These are phyloP conservation scores for Choristoneura rosaceana DNA, from an alignment of 2,888 invertebrate species.

Conservation along the genomic window DNA sequence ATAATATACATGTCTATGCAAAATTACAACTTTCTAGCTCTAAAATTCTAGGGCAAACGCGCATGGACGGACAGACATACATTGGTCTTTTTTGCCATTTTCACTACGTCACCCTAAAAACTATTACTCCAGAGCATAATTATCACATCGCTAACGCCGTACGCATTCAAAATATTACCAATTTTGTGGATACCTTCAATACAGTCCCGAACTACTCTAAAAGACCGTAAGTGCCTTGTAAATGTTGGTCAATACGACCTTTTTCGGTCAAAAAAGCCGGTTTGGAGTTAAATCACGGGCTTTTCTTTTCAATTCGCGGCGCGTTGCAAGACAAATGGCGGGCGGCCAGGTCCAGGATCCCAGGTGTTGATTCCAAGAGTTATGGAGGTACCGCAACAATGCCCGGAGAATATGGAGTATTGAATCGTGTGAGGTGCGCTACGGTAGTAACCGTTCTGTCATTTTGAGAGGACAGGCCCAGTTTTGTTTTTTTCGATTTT, in stretches of 20 bases:
- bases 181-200: neutral
- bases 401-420: too few relatives aligned
- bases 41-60: too few relatives aligned
- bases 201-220: neutral
- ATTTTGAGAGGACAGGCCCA: too few relatives aligned
- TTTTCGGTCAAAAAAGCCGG: neutral
- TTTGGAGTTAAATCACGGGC: slow-evolving; percentile 15
- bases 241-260: neutral
- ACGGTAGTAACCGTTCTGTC: too few relatives aligned
- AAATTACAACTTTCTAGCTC: too few relatives aligned
- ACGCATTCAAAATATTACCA: neutral
- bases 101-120: too few relatives aligned
- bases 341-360: neutral
- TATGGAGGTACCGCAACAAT: neutral
- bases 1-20: too few relatives aligned
- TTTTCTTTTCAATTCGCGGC: slow-evolving; percentile 23
- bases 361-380: slow-evolving; percentile 23
- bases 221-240: neutral
- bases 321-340: slow-evolving; percentile 24
- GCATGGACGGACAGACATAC: too few relatives aligned
- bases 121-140: too few relatives aligned
- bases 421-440: too few relatives aligned
- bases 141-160: neutral
- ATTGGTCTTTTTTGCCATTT: too few relatives aligned
- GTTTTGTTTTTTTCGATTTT: too few relatives aligned